Evolutionary conservation across 2,113 vertebrate species (phyloP).

Genomic region (Pongo pygmaeus): DNA sequence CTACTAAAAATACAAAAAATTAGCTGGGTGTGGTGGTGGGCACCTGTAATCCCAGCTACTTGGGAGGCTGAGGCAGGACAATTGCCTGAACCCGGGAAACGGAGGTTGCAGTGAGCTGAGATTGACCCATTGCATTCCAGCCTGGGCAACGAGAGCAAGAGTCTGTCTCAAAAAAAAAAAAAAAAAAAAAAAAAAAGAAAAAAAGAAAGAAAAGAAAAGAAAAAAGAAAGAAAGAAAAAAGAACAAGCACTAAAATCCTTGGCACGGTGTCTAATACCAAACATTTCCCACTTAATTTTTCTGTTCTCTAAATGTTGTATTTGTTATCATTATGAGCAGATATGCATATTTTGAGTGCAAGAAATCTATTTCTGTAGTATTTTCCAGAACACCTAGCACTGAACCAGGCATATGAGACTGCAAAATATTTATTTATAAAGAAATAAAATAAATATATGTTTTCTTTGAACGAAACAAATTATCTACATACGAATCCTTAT

Average conservation of each 20-base stretch:
- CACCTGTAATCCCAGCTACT: too few relatives aligned
- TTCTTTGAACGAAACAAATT: conserved; percentile 6
- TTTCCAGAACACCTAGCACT: neutral
- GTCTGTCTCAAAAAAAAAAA: neutral
- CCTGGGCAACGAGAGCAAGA: too few relatives aligned
- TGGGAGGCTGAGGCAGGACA: too few relatives aligned
- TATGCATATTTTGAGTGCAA: neutral
- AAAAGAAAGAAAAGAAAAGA: neutral
- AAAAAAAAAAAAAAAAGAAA: neutral
- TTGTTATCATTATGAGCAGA: neutral
- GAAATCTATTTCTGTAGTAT: conserved; percentile 23
- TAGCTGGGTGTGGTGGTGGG: too few relatives aligned
- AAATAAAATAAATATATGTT: neutral
- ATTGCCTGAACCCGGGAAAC: too few relatives aligned
- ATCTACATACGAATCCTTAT: conserved; percentile 20
- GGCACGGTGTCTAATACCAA: conserved; percentile 9
- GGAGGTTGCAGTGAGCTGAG: too few relatives aligned
- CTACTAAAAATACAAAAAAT: too few relatives aligned
- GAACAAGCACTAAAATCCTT: neutral
- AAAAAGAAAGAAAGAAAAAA: neutral
- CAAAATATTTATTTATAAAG: neutral
- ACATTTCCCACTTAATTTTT: conserved; percentile 17
- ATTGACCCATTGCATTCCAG: too few relatives aligned
- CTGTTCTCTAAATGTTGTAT: conserved; percentile 20
- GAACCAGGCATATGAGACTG: conserved; percentile 4